A percentile compares a stretch with the other conserved stretches of the same genome.
Evolutionary conservation across 92 coral and sea anemone species (phyloP).

Genomic region (Parazoanthus atlanticus): DNA sequence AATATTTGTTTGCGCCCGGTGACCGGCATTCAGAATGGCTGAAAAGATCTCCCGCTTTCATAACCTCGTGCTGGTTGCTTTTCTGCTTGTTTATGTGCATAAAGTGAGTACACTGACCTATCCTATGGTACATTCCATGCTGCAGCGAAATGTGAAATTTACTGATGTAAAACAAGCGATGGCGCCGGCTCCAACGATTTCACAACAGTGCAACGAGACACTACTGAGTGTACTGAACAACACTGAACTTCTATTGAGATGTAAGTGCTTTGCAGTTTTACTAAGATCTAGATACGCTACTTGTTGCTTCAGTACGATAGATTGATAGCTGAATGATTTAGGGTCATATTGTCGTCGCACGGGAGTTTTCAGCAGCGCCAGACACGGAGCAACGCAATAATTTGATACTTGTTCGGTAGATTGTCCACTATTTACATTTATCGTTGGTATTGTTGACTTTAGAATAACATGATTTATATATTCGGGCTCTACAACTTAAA

Average conservation of each 20-base stretch:
- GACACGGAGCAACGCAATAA: neutral
- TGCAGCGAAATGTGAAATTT: slow-evolving; percentile 6
- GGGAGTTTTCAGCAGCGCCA: neutral
- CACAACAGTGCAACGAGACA: neutral
- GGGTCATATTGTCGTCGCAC: neutral
- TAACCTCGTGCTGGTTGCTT: neutral
- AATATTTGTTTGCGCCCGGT: too few relatives aligned
- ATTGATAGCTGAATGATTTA: neutral
- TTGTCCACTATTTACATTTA: neutral
- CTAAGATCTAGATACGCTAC: neutral
- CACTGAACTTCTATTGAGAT: neutral
- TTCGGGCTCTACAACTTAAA: too few relatives aligned
- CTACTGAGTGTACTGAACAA: neutral
- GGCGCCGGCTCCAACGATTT: neutral
- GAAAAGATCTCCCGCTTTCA: too few relatives aligned
- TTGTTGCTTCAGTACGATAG: neutral
- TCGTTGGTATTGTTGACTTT: neutral
- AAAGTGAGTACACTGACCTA: neutral
- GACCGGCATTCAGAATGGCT: neutral
- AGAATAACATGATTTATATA: too few relatives aligned
- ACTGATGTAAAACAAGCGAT: neutral
- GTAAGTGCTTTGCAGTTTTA: neutral
- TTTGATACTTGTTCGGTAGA: neutral
- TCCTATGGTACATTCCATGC: slow-evolving; percentile 12
- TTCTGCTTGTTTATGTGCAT: neutral